Percentiles rank a stretch among this genome's conserved stretches.
These are phyloP conservation scores for Falco columbarius DNA, from an alignment of 2,797 vertebrate species.

Conservation along the genomic window DNA sequence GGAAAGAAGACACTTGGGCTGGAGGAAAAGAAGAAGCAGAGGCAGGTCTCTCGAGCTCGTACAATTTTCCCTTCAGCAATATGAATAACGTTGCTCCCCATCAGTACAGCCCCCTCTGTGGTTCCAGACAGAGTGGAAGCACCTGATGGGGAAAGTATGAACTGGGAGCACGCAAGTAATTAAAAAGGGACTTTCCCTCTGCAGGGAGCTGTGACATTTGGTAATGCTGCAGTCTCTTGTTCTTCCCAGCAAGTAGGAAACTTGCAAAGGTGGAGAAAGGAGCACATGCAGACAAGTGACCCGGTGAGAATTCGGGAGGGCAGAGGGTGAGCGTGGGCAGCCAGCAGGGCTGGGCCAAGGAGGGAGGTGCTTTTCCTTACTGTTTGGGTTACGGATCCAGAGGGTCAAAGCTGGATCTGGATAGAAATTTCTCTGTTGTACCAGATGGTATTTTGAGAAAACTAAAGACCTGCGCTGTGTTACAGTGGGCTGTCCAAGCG, in stretches of 20 bases:
- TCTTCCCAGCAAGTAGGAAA: slow-evolving; percentile 9
- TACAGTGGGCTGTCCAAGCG: neutral
- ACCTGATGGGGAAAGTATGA: slow-evolving; percentile 27
- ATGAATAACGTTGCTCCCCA: neutral
- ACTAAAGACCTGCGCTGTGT: neutral
- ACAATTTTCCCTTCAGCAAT: neutral
- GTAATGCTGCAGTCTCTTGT: neutral
- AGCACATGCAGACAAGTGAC: fast-evolving
- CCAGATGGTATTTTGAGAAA: neutral
- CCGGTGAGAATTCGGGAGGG: fast-evolving
- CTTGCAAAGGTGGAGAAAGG: neutral
- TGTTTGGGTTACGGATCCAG: neutral
- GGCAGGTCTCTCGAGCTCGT: neutral
- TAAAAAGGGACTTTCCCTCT: slow-evolving; percentile 36
- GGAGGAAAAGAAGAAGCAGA: neutral
- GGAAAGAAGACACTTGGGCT: neutral
- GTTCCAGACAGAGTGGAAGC: slow-evolving; percentile 4
- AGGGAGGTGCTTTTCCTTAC: neutral
- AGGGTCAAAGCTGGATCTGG: neutral
- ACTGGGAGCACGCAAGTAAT: neutral
- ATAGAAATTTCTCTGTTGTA: neutral
- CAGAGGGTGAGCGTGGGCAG: neutral
- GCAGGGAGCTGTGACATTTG: slow-evolving; percentile 13
- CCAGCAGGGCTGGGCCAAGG: fast-evolving
- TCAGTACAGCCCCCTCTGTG: neutral